A percentile compares a stretch with the other conserved stretches of the same genome.
These are phyloP conservation scores for Sinotaia quadrata DNA, from an alignment of 2,888 invertebrate genomes.

Conservation along the genomic window DNA sequence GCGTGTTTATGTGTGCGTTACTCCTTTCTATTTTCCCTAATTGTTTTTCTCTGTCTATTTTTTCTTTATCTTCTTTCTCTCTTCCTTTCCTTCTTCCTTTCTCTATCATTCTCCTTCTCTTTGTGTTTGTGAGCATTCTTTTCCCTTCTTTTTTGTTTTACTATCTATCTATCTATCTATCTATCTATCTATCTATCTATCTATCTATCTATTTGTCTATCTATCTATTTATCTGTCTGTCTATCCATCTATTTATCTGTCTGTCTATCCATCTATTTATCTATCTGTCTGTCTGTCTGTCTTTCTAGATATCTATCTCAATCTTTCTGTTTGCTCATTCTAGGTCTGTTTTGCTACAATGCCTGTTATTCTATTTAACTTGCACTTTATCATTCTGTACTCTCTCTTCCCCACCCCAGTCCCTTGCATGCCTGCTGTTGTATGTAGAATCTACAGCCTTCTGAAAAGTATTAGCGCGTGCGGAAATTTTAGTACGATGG, in stretches of 20 bases:
- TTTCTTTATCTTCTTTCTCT: background rate
- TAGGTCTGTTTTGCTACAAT: no score
- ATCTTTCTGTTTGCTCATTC: no score
- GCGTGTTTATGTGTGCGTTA: no score
- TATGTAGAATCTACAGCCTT: no score
- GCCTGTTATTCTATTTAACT: no score
- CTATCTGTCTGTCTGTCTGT: constrained; percentile 3
- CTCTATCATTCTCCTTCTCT: constrained; percentile 12
- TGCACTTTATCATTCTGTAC: background rate
- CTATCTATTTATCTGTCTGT: no score
- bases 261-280: background rate
- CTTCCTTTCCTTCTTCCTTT: background rate
- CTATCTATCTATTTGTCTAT: no score
- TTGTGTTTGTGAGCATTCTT: background rate
- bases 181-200: background rate
- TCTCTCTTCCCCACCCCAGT: no score
- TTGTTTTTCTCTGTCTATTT: background rate
- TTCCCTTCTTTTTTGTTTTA: background rate
- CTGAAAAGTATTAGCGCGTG: no score
- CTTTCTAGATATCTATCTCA: constrained; percentile 4
- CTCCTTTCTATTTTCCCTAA: no score
- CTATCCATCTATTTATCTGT: background rate
- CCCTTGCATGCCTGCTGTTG: no score
- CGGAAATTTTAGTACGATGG: no score
- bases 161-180: background rate